Conservation (phyloP, 2,113 vertebrate species). For the Channa maculata region DNA sequence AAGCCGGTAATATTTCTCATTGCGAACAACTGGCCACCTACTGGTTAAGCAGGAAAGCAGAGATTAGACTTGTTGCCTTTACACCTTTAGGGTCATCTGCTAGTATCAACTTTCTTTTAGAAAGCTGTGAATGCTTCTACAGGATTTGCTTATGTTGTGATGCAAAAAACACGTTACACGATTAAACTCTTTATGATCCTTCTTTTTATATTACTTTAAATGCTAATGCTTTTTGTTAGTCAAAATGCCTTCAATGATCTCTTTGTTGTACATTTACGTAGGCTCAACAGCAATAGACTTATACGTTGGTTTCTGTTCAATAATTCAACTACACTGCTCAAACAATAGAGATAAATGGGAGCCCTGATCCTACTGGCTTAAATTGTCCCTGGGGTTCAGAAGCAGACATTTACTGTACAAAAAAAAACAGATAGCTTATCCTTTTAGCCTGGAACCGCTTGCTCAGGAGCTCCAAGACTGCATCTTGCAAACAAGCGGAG, state of each 20-base stretch:
- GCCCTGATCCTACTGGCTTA: slow-evolving; percentile 53
- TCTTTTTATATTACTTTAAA: slow-evolving; percentile 18
- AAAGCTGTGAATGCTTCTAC: neutral
- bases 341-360: slow-evolving; percentile 62
- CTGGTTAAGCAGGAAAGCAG: slow-evolving; percentile 10
- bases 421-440: slow-evolving; percentile 58
- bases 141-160: slow-evolving; percentile 7
- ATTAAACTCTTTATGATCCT: neutral
- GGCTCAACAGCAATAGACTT: slow-evolving; percentile 3
- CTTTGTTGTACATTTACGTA: neutral
- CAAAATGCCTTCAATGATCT: neutral
- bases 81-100: slow-evolving; percentile 29
- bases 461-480: slow-evolving; percentile 24
- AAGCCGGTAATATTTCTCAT: slow-evolving; percentile 34
- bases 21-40: slow-evolving; percentile 41
- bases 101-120: slow-evolving; percentile 6
- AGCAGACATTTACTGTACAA: slow-evolving; percentile 57
- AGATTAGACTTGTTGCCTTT: slow-evolving; percentile 9
- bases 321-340: slow-evolving; percentile 23
- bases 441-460: slow-evolving; percentile 42
- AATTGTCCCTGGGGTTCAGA: slow-evolving; percentile 51
- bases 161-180: neutral
- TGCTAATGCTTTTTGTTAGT: neutral
- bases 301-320: slow-evolving; percentile 29
- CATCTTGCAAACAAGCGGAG: slow-evolving; percentile 11